Base-by-base conservation (phyloP, 2,797 vertebrate species). In the Chelidonichthys spinosus region DNA sequence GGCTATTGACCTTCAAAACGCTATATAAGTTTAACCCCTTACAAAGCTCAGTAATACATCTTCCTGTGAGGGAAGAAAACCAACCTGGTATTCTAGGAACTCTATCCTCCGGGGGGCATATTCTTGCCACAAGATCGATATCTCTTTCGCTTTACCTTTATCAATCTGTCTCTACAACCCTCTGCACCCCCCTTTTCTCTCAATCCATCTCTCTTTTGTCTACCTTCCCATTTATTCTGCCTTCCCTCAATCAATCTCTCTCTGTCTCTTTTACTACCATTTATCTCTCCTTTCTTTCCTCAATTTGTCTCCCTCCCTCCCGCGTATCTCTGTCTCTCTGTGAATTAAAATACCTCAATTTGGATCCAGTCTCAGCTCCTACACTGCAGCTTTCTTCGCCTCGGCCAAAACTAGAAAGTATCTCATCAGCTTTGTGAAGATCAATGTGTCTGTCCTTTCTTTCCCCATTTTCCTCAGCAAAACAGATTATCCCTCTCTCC, bases 341-440 rank as follows among this genome's bases (percentile, higher is more conserved):
- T 55, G 55, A 69, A 86, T 90, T 88, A 85, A 87, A 86, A 85
- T 59, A 52, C 68, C 78, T 84, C 72, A 85, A 87, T 61, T 85
- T 85, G 64, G 79, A 87, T 63, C 75, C 59, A 55, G 80, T 50
- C 60, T 72, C 3, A 5, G 53, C 74, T 65, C 71, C 74, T 61
- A 39, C 59, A 36, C 72, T 15, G 49, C 76, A 69, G 72, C 42
- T 42, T 65, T 18, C 17, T 6, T 44, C 37, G 65, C 68, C 72
- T 62, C 18, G 17, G 58, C 82, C 80, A 85, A 63, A 89, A 89
- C 66, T 79, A 74, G 70, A 83, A 71, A 83, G 69, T 72, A 74
- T 87, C 88, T 84, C 84, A 77, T 79, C 79, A 89, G 76, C 86
- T 83, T 83, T 86, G 73, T 81, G 74, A 71, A 82, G 81, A 91